These are phyloP conservation scores for Malacosoma neustria DNA, from an alignment of 2,888 invertebrate species.

Conservation along the genomic window DNA sequence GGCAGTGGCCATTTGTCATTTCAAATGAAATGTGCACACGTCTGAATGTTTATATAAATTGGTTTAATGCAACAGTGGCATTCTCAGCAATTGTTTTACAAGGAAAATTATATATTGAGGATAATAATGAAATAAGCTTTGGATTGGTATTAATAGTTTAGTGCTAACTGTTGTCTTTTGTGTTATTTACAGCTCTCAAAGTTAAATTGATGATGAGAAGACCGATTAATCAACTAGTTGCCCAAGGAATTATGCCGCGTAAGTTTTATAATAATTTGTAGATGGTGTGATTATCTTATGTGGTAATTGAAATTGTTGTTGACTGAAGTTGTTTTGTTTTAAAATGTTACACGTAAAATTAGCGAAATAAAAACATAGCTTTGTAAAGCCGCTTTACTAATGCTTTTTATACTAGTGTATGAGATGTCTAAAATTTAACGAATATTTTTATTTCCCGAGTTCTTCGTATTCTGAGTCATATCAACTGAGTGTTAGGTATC, in stretches of 20 bases:
- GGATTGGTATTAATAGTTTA: not conserved
- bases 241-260: constrained; percentile 99
- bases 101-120: constrained; percentile 12
- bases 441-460: no score
- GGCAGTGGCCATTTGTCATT: constrained; percentile 16
- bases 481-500: no score
- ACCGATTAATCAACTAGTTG: constrained; percentile 95
- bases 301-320: no score
- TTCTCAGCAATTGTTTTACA: not conserved
- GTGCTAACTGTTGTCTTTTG: constrained; percentile 12
- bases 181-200: constrained; percentile 89
- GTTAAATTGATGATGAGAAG: constrained; percentile 96
- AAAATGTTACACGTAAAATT: no score
- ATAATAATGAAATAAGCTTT: constrained; percentile 9
- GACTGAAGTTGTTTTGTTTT: no score
- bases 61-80: no score
- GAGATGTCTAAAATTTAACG: no score
- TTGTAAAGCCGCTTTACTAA: no score
- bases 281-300: not conserved
- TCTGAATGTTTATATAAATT: no score
- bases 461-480: no score
- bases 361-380: no score
- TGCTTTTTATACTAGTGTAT: no score
- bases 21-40: not conserved
- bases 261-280: constrained; percentile 70